Percentiles rank a stretch among this genome's conserved stretches.
Conservation (phyloP, 2,113 vertebrate genomes). For the Thryonomys swinderianus region DNA sequence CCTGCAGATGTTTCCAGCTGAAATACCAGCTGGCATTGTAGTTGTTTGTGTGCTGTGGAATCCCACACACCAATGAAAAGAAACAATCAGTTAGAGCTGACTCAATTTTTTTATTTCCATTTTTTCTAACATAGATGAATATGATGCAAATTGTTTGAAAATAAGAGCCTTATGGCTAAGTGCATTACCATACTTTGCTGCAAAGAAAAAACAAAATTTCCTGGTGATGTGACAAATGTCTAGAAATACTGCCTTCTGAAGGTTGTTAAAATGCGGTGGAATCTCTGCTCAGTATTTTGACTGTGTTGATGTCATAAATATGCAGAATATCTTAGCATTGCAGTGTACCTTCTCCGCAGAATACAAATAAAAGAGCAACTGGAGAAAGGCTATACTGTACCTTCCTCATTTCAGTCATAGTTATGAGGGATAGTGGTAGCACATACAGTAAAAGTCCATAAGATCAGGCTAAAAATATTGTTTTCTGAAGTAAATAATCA, state of each 20-base stretch:
- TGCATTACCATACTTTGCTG: conserved; percentile 63
- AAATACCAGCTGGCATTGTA: conserved; percentile 73
- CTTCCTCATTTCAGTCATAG: neutral
- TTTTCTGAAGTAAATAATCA: neutral
- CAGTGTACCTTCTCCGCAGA: neutral
- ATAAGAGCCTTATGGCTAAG: conserved; percentile 71
- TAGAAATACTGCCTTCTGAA: conserved; percentile 64
- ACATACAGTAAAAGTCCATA: neutral
- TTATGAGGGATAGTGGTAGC: neutral
- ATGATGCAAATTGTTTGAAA: conserved; percentile 80
- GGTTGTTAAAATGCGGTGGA: conserved; percentile 12
- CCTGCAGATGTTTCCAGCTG: conserved; percentile 78
- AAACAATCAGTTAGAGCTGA: conserved; percentile 80
- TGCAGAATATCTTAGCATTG: conserved; percentile 1
- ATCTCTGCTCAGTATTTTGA: conserved; percentile 53
- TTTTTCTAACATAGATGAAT: conserved; percentile 77
- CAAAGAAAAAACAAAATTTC: conserved; percentile 47
- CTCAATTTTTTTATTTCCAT: conserved; percentile 73
- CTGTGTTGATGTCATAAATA: neutral
- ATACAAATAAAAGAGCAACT: neutral
- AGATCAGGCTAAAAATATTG: neutral
- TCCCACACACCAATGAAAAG: conserved; percentile 75
- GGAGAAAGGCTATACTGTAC: rapidly evolving
- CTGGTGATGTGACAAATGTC: conserved; percentile 55
- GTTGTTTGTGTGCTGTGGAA: conserved; percentile 73